These are phyloP conservation scores for Pissodes strobi DNA, from an alignment of 1,140 invertebrate genomes.

Conservation along the genomic window DNA sequence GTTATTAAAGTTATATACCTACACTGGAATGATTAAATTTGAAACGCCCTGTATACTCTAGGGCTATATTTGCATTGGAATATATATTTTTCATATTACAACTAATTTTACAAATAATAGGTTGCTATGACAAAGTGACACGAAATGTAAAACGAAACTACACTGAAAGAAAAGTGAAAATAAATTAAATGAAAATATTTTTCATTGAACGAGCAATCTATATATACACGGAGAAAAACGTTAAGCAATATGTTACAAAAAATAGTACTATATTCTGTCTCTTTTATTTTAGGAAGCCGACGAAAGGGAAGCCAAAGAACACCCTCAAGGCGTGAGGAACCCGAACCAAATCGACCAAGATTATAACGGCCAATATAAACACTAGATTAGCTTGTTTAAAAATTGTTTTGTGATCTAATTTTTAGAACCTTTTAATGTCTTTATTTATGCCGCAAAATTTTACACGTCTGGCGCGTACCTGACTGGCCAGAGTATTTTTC, in stretches of 20 bases:
- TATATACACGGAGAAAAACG: neutral
- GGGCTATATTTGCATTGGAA: no score
- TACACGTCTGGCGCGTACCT: neutral
- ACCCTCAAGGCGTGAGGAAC: constrained; percentile 33
- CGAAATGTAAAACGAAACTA: no score
- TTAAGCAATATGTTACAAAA: neutral
- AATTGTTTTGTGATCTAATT: neutral
- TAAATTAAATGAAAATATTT: constrained; percentile 8
- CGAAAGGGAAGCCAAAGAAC: constrained; percentile 41
- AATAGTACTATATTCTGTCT: neutral
- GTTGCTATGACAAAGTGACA: no score
- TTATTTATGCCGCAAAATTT: neutral
- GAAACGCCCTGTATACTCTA: no score
- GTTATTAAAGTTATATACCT: no score
- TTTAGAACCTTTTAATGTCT: neutral
- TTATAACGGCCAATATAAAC: constrained; percentile 40
- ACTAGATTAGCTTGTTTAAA: constrained; percentile 28
- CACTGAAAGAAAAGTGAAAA: neutral
- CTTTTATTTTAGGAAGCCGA: constrained; percentile 40
- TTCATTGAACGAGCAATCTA: no score
- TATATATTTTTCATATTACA: no score
- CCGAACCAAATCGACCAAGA: constrained; percentile 26
- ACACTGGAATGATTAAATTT: no score
- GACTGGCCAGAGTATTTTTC: neutral
- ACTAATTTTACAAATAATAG: no score